phyloP scores from a whole-genome alignment of 2,888 invertebrate genomes.

The Junonia oenone region DNA sequence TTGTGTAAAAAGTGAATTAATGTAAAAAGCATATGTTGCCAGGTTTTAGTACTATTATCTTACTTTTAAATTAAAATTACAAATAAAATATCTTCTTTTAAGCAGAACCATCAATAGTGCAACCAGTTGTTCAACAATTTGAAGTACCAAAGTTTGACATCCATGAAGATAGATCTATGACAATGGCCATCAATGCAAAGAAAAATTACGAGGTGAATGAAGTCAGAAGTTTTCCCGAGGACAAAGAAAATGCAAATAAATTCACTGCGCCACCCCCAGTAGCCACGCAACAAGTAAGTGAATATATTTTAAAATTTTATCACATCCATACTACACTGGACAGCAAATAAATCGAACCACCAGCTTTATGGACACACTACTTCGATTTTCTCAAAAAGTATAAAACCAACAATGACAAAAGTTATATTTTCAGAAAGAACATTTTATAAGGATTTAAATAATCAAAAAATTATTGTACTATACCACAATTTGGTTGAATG shows the following conservation, averaged over 20 bases:
- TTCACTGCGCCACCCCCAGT: constrained; percentile 43
- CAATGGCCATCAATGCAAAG: constrained; percentile 66
- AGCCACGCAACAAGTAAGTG: constrained; percentile 51
- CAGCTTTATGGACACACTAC: no score
- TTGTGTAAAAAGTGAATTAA: no score
- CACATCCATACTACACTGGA: no score
- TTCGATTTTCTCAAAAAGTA: no score
- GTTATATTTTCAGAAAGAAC: no score
- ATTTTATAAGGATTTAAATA: no score
- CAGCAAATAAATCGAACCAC: no score
- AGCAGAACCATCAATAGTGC: constrained; percentile 65
- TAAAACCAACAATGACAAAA: no score
- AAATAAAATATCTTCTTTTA: not conserved
- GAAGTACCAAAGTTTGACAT: constrained; percentile 70
- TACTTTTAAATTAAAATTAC: not conserved
- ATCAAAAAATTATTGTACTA: no score
- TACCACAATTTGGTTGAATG: no score
- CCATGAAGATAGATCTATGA: constrained; percentile 71
- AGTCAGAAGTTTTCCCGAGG: constrained; percentile 47
- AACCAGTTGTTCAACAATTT: constrained; percentile 65
- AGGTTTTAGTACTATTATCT: not conserved
- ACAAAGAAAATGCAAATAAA: constrained; percentile 66
- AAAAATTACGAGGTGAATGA: constrained; percentile 54
- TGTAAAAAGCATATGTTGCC: no score
- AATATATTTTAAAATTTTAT: no score